Base-by-base conservation (phyloP, 2,888 invertebrate species). In the Plebejus argus region DNA sequence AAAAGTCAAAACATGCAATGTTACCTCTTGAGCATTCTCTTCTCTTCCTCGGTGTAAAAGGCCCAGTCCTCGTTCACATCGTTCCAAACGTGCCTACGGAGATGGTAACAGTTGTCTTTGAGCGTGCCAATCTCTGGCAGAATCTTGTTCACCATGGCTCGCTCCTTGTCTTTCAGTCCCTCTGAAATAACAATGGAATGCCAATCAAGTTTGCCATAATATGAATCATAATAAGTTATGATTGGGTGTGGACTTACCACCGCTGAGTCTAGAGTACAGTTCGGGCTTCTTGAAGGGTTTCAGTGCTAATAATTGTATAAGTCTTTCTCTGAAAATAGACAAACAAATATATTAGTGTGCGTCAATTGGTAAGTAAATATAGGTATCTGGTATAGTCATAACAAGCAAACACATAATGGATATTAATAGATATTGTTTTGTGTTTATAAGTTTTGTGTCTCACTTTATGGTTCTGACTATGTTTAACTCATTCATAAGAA, bases 31-130 rank as follows among this genome's bases (percentile, higher is more conserved):
- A 99, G 95, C 91, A 97, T 96, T 87, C 97, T 96, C 90, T 96
- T 96, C 89, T 99, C 99, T 87, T 97, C 97, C 85, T 98, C 98
- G 28, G 97, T 96, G 89, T 98, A 99, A 94, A 97, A 98, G 80
- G 98, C 98, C 99, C 99, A 99, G 88, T 98, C 97, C 87, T 97
- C 97, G 85, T 98, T 97, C 82, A 98, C 98, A 89, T 99, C 99
- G 88, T 97, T 97, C 98, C 98, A 99, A 86, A 97, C 95, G 87
- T 97, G 96, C 86, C 97, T 96, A 85, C 97, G 96, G 89, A 99
- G 95, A 87, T 97, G 96, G 94, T 97, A 99, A 87, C 97, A 96
- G 94, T 99, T 98, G 92, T 98, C 98, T 90, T 97, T 97, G 94
- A 97, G 95, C 82, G 93, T 95, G 83, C 98, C 96, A 83, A 98